Percentiles rank a stretch among this genome's conserved stretches.
Evolutionary conservation across 2,113 vertebrate genomes (phyloP).

Genomic region (Mungos mungo): DNA sequence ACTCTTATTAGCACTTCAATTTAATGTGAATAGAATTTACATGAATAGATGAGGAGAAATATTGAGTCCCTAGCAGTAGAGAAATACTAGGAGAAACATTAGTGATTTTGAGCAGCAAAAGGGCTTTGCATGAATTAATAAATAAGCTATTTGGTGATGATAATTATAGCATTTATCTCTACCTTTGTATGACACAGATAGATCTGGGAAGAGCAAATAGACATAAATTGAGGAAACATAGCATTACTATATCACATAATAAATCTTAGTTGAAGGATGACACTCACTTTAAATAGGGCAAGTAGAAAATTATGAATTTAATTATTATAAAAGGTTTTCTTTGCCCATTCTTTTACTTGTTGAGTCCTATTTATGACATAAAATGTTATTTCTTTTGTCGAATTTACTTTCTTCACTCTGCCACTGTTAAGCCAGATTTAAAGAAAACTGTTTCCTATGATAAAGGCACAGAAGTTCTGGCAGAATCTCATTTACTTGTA

Average conservation of each 20-base stretch:
- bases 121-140: conserved; percentile 33
- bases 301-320: conserved; percentile 27
- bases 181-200: conserved; percentile 12
- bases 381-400: background rate
- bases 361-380: background rate
- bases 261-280: conserved; percentile 20
- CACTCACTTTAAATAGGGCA: background rate
- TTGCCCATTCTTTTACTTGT: background rate
- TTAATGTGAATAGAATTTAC: conserved; percentile 37
- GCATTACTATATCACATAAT: background rate
- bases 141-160: background rate
- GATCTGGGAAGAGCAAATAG: conserved; percentile 24
- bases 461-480: background rate
- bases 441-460: background rate
- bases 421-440: background rate
- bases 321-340: background rate
- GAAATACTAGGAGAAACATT: background rate
- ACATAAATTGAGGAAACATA: background rate
- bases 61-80: background rate
- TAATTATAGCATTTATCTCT: conserved; percentile 21
- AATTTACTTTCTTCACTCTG: background rate
- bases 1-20: conserved; percentile 18
- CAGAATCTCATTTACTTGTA: conserved; percentile 12
- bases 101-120: background rate
- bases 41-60: background rate